Evolutionary conservation across 2,888 invertebrate species (phyloP).

Genomic region (Caenorhabditis uteleia): DNA sequence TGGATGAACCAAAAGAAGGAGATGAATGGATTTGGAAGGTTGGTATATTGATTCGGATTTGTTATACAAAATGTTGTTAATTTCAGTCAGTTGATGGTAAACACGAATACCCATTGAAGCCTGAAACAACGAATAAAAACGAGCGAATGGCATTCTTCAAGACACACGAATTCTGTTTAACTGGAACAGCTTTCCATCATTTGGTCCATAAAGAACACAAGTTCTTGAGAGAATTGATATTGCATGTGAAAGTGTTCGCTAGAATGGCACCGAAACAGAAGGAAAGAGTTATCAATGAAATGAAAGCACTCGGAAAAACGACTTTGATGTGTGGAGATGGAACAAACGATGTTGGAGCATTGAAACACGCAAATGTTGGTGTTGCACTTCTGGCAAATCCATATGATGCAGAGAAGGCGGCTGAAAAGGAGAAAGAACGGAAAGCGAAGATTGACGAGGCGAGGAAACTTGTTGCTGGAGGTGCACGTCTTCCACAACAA

Average conservation of each 20-base stretch:
- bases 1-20: constrained; percentile 36
- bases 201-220: constrained; percentile 76
- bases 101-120: constrained; percentile 58
- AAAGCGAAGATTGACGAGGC: constrained; percentile 46
- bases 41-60: neutral
- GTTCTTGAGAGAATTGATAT: constrained; percentile 80
- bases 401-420: constrained; percentile 57
- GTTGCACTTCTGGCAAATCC: constrained; percentile 69
- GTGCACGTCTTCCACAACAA: constrained; percentile 21
- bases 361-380: constrained; percentile 94
- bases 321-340: constrained; percentile 99
- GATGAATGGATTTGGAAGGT: constrained; percentile 78
- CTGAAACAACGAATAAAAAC: constrained; percentile 17
- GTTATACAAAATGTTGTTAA: neutral
- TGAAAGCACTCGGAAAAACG: constrained; percentile 85
- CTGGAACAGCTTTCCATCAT: constrained; percentile 79
- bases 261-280: constrained; percentile 98
- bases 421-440: constrained; percentile 41
- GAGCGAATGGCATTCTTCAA: constrained; percentile 75
- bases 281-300: constrained; percentile 87
- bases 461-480: constrained; percentile 12
- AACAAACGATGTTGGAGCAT: constrained; percentile 97
- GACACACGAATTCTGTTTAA: constrained; percentile 88
- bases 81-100: constrained; percentile 58
- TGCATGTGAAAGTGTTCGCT: constrained; percentile 89